phyloP scores from a whole-genome alignment of 2,113 vertebrate genomes.

The Micromys minutus region DNA sequence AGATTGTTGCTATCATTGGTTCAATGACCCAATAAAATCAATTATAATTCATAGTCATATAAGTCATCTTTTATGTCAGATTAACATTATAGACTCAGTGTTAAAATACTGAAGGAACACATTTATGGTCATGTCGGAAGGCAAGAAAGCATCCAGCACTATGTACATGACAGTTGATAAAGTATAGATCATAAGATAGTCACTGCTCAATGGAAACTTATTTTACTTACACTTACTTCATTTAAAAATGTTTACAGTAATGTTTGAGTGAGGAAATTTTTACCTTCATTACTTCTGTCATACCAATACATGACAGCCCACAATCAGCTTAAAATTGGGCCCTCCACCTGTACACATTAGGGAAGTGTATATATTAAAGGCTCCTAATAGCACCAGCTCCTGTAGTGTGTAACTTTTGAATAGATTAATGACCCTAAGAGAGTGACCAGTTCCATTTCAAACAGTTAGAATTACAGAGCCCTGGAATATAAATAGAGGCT shows the following conservation, averaged over 20 bases:
- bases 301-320: not conserved
- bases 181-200: not conserved
- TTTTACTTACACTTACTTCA: not conserved
- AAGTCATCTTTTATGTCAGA: not conserved
- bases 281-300: not conserved
- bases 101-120: constrained; percentile 17
- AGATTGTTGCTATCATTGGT: constrained; percentile 8
- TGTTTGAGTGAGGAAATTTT: constrained; percentile 25
- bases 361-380: not conserved
- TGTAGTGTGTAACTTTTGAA: not conserved
- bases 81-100: not conserved
- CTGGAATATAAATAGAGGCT: not conserved
- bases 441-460: constrained; percentile 1
- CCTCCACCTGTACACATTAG: not conserved
- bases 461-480: not conserved
- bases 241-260: constrained; percentile 20
- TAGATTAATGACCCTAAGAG: not conserved
- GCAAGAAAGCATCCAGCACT: not conserved
- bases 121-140: not conserved
- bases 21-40: not conserved
- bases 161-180: not conserved
- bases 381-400: not conserved
- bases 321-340: not conserved
- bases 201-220: not conserved
- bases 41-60: not conserved